Evolutionary conservation across 1,140 invertebrate species (phyloP).

Genomic region (Neodiprion pinetum): DNA sequence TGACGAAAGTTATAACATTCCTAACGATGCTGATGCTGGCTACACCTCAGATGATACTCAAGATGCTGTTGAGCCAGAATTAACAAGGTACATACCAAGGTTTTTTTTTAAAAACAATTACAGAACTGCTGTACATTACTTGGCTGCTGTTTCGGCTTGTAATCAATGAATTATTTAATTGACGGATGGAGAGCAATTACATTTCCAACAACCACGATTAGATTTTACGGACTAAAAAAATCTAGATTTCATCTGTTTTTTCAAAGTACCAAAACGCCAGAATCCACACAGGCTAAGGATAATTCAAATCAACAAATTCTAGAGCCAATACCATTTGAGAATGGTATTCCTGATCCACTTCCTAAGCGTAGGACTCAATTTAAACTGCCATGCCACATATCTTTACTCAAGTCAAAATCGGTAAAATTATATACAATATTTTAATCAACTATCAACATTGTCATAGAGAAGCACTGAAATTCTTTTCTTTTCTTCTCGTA

Average conservation of each 20-base stretch:
- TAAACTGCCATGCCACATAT: conserved; percentile 45
- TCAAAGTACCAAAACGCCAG: not conserved
- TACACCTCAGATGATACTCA: conserved; percentile 25
- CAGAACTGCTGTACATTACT: no score
- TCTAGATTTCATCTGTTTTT: no score
- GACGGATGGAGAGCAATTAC: not conserved
- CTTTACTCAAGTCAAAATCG: conserved; percentile 32
- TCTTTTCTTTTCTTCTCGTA: conserved; percentile 5
- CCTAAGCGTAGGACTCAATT: conserved; percentile 34
- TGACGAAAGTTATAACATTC: not conserved
- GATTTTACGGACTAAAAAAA: no score
- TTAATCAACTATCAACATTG: not conserved
- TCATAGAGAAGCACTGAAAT: not conserved
- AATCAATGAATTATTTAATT: conserved; percentile 8
- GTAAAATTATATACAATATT: conserved; percentile 15
- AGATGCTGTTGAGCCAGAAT: conserved; percentile 25
- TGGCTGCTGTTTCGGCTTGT: not conserved
- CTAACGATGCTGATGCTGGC: conserved; percentile 25
- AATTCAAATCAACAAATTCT: conserved; percentile 28
- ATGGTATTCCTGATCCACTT: conserved; percentile 40
- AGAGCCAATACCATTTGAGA: conserved; percentile 45
- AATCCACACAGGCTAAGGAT: conserved; percentile 5
- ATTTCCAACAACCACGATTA: no score
- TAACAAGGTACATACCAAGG: conserved; percentile 3
- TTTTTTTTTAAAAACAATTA: conserved; percentile 9